Conservation (phyloP, 1,140 invertebrate genomes). For the Neodiprion pinetum region DNA sequence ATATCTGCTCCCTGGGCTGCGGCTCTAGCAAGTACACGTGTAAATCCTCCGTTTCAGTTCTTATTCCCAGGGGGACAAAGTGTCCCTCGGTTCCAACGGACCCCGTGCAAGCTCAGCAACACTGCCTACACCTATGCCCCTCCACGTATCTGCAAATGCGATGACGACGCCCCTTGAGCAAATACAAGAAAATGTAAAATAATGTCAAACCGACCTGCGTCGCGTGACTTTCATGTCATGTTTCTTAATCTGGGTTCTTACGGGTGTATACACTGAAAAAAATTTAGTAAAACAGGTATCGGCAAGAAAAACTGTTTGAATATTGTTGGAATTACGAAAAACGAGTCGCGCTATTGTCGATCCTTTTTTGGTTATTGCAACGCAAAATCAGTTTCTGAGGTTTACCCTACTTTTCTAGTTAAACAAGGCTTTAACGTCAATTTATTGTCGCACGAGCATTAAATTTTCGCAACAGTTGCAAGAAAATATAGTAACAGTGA, state of each 20-base stretch:
- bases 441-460: no score
- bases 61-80: constrained; percentile 34
- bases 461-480: no score
- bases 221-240: constrained; percentile 50
- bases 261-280: neutral
- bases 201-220: constrained; percentile 19
- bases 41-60: constrained; percentile 50
- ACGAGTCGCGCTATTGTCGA: no score
- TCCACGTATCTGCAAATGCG: neutral
- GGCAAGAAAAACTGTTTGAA: no score
- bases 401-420: no score
- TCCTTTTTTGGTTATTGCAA: no score
- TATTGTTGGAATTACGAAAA: no score
- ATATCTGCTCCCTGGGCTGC: constrained; percentile 32
- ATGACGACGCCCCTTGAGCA: neutral
- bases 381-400: no score
- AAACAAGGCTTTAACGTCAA: no score
- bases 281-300: neutral
- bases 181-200: no score
- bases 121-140: constrained; percentile 18
- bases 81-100: no score
- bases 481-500: neutral
- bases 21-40: constrained; percentile 49
- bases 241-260: neutral
- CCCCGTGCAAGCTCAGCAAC: constrained; percentile 2